Evolutionary conservation across 2,888 invertebrate species (phyloP).

Genomic region (Plagodis dolabraria): DNA sequence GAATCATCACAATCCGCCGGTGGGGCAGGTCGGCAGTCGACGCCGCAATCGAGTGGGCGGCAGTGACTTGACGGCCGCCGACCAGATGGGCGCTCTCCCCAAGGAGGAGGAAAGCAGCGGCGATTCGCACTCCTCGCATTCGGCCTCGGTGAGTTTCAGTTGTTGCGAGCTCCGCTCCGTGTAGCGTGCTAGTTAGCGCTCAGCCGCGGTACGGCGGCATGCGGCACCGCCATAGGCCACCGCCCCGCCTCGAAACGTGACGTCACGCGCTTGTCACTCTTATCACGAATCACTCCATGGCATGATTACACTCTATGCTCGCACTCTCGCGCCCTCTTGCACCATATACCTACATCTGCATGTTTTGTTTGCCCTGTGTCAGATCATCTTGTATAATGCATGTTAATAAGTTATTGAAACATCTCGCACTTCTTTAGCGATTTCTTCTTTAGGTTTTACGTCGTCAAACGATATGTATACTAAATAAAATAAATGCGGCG

Average conservation of each 20-base stretch:
- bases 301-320: constrained; percentile 47
- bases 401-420: too few species aligned
- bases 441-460: too few species aligned
- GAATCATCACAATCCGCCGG: constrained; percentile 94
- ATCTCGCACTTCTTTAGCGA: too few species aligned
- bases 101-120: constrained; percentile 81
- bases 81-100: constrained; percentile 57
- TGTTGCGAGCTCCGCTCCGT: constrained; percentile 30
- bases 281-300: constrained; percentile 51
- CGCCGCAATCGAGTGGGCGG: constrained; percentile 91
- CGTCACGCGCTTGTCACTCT: constrained; percentile 67
- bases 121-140: constrained; percentile 76
- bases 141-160: constrained; percentile 72
- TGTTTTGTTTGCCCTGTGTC: constrained; percentile 20
- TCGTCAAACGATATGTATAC: too few species aligned
- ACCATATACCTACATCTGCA: constrained; percentile 47
- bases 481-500: too few species aligned
- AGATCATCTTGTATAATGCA: constrained; percentile 7
- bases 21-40: constrained; percentile 86
- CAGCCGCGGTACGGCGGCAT: not conserved
- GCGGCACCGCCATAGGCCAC: constrained; percentile 11
- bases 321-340: constrained; percentile 61
- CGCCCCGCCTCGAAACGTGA: constrained; percentile 46
- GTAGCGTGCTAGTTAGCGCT: too few species aligned
- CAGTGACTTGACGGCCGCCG: constrained; percentile 83